Conservation (phyloP, 2,797 vertebrate genomes). For the Amniataba percoides region DNA sequence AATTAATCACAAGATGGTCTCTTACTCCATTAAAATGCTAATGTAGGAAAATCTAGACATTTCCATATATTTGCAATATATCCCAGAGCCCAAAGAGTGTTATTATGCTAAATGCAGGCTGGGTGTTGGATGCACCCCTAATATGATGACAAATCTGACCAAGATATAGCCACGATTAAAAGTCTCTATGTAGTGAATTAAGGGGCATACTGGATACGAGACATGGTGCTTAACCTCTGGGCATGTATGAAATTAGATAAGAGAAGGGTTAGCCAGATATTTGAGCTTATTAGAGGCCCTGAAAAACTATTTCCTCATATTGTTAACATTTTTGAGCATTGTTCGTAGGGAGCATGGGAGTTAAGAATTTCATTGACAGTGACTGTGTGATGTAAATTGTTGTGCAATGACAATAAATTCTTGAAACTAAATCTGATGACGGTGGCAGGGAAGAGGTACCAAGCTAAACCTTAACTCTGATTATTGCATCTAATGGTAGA, state of each 20-base stretch:
- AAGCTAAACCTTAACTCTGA: too few relatives aligned
- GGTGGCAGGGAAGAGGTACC: not conserved
- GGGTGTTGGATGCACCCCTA: conserved; percentile 54
- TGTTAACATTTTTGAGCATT: too few relatives aligned
- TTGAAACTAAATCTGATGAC: not conserved
- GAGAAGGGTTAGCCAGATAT: conserved; percentile 8
- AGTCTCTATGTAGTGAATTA: conserved; percentile 44
- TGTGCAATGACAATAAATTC: too few relatives aligned
- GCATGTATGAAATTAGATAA: conserved; percentile 3
- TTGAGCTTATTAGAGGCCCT: not conserved
- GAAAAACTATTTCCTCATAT: not conserved
- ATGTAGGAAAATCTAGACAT: conserved; percentile 81
- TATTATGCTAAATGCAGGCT: conserved; percentile 65
- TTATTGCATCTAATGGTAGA: not conserved
- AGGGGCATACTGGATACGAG: conserved; percentile 1
- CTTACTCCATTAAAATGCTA: conserved; percentile 86
- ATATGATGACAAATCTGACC: conserved; percentile 51
- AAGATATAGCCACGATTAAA: conserved; percentile 55
- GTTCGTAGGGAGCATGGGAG: too few relatives aligned
- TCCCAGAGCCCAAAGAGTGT: conserved; percentile 68
- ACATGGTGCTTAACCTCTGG: not conserved
- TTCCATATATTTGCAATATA: conserved; percentile 79
- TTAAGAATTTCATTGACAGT: too few relatives aligned
- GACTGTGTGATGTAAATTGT: too few relatives aligned
- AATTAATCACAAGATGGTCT: conserved; percentile 79